A percentile compares a stretch with the other conserved stretches of the same genome.
Evolutionary conservation across 2,888 invertebrate genomes (phyloP).

Genomic region (Trichopria drosophilae): DNA sequence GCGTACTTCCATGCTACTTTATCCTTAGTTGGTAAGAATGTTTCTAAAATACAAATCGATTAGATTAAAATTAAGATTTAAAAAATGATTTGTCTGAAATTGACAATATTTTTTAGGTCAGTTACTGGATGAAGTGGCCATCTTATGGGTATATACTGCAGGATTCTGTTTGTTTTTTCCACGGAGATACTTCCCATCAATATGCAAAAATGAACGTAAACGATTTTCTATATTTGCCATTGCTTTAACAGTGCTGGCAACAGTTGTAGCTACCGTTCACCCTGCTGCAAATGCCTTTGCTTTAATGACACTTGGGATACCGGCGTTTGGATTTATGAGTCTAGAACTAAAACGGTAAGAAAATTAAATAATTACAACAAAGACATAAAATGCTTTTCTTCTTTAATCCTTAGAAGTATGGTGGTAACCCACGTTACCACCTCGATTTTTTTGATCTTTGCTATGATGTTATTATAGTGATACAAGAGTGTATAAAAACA

Average conservation of each 20-base stretch:
- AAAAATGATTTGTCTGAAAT: constrained; percentile 26
- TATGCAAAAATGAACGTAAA: constrained; percentile 68
- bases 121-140: constrained; percentile 78
- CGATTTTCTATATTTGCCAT: constrained; percentile 66
- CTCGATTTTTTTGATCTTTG: constrained; percentile 13
- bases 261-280: constrained; percentile 72
- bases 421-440: too few relatives aligned
- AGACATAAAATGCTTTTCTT: constrained; percentile 6
- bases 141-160: constrained; percentile 80
- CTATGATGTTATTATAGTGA: constrained; percentile 12
- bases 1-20: constrained; percentile 86
- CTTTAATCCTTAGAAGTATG: too few relatives aligned
- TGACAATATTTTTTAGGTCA: constrained; percentile 63
- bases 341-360: constrained; percentile 70
- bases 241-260: constrained; percentile 66
- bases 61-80: constrained; percentile 11
- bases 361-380: constrained; percentile 4
- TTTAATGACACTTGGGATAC: constrained; percentile 73
- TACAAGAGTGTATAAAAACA: too few relatives aligned
- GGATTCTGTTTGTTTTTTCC: constrained; percentile 77
- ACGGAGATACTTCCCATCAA: constrained; percentile 69
- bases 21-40: constrained; percentile 67
- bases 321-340: constrained; percentile 69
- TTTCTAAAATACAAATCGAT: not conserved
- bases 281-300: constrained; percentile 83